A percentile compares a stretch with the other conserved stretches of the same genome.
phyloP scores from a whole-genome alignment of 1,140 invertebrate genomes.

The Cydia amplana region DNA sequence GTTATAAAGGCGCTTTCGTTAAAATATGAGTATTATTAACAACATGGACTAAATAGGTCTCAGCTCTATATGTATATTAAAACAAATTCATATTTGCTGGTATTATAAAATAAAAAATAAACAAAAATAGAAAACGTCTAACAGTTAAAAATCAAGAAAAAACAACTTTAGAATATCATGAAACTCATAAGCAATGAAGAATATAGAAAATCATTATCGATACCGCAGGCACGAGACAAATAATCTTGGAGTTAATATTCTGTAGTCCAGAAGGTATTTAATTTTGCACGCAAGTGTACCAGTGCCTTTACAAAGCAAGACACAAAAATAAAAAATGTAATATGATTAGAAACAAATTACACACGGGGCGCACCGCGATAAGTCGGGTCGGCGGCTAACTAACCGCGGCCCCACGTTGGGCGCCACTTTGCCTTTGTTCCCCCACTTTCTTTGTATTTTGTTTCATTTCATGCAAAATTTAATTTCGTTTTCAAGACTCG shows the following conservation, averaged over 20 bases:
- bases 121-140: too few relatives aligned
- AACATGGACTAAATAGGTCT: background rate
- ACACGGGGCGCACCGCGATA: conserved; percentile 56
- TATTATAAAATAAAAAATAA: too few relatives aligned
- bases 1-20: background rate
- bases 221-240: too few relatives aligned
- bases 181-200: too few relatives aligned
- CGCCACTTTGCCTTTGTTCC: conserved; percentile 69
- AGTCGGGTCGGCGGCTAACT: conserved; percentile 59
- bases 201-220: too few relatives aligned
- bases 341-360: conserved; percentile 76
- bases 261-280: too few relatives aligned
- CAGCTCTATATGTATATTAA: too few relatives aligned
- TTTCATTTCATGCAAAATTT: conserved; percentile 79
- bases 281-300: background rate
- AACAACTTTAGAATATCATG: too few relatives aligned
- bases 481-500: conserved; percentile 79
- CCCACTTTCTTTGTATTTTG: conserved; percentile 78
- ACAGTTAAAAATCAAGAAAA: too few relatives aligned
- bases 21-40: background rate
- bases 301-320: conserved; percentile 24
- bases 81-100: too few relatives aligned
- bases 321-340: conserved; percentile 64
- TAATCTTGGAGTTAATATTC: background rate
- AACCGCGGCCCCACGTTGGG: conserved; percentile 62